These are phyloP conservation scores for Pseudobourletiella spinata DNA, from an alignment of 1,140 invertebrate species.

Conservation along the genomic window DNA sequence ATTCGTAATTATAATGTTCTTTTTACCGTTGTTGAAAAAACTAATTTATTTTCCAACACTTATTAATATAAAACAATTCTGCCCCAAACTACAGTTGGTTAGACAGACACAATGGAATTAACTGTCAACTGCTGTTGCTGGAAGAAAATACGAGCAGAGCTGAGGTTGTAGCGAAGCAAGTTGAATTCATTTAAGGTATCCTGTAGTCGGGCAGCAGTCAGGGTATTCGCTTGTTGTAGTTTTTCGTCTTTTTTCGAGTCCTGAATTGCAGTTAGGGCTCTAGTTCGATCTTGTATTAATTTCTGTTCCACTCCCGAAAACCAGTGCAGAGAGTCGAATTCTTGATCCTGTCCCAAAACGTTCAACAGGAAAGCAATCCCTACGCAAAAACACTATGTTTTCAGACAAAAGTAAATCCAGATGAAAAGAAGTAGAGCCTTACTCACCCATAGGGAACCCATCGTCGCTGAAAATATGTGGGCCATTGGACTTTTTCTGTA, in stretches of 20 bases:
- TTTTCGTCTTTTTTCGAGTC: slow-evolving; percentile 62
- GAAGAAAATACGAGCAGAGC: slow-evolving; percentile 91
- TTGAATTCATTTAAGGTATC: slow-evolving; percentile 66
- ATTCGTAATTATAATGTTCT: too few relatives aligned
- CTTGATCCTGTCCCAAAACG: slow-evolving; percentile 55
- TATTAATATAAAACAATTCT: too few relatives aligned
- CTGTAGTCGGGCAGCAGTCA: slow-evolving; percentile 79
- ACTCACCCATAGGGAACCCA: slow-evolving; percentile 88
- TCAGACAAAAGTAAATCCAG: too few relatives aligned
- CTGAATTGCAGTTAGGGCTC: slow-evolving; percentile 48
- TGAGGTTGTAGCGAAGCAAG: slow-evolving; percentile 80
- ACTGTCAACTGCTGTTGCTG: slow-evolving; percentile 41
- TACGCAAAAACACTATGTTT: slow-evolving; percentile 37
- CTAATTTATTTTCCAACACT: too few relatives aligned
- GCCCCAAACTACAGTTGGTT: too few relatives aligned
- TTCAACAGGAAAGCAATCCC: slow-evolving; percentile 61
- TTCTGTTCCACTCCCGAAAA: slow-evolving; percentile 77
- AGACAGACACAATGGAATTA: too few relatives aligned
- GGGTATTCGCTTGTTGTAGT: slow-evolving; percentile 81
- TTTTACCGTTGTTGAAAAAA: too few relatives aligned
- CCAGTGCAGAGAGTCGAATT: slow-evolving; percentile 93
- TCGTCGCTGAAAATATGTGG: slow-evolving; percentile 92
- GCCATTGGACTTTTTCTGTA: slow-evolving; percentile 71
- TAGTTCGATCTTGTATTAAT: slow-evolving; percentile 54
- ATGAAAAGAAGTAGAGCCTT: not conserved